Conservation (phyloP, 2,797 vertebrate species). For the Oreochromis grahami region DNA sequence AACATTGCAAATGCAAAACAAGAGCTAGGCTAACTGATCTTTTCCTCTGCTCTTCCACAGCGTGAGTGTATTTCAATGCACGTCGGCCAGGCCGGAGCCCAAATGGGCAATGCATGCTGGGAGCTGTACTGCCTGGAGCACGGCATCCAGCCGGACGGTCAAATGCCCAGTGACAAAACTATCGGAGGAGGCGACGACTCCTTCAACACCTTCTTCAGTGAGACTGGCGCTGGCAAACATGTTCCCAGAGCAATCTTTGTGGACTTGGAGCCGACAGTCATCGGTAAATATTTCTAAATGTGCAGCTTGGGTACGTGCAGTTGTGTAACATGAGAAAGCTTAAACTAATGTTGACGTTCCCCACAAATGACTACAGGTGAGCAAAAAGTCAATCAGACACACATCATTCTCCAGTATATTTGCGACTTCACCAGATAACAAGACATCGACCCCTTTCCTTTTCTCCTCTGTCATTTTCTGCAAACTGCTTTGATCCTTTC, state of each 20-base stretch:
- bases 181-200: conserved; percentile 79
- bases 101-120: conserved; percentile 75
- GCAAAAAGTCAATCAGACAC: not conserved
- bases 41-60: not conserved
- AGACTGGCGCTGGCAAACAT: conserved; percentile 86
- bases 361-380: not conserved
- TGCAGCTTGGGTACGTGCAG: not conserved
- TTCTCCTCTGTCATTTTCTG: not conserved
- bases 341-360: not conserved
- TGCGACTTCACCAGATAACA: not conserved
- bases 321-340: not conserved
- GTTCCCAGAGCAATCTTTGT: conserved; percentile 90
- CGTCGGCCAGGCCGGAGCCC: conserved; percentile 61
- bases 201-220: conserved; percentile 85
- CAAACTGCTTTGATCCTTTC: not conserved
- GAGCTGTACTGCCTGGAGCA: conserved; percentile 73
- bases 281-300: conserved; percentile 67
- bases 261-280: conserved; percentile 90
- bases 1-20: not conserved
- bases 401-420: not conserved
- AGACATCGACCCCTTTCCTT: not conserved
- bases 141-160: conserved; percentile 65
- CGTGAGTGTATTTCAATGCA: conserved; percentile 62
- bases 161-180: conserved; percentile 84
- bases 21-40: not conserved